These are phyloP conservation scores for Pterostichus niger DNA, from an alignment of 2,888 invertebrate genomes.

Conservation along the genomic window DNA sequence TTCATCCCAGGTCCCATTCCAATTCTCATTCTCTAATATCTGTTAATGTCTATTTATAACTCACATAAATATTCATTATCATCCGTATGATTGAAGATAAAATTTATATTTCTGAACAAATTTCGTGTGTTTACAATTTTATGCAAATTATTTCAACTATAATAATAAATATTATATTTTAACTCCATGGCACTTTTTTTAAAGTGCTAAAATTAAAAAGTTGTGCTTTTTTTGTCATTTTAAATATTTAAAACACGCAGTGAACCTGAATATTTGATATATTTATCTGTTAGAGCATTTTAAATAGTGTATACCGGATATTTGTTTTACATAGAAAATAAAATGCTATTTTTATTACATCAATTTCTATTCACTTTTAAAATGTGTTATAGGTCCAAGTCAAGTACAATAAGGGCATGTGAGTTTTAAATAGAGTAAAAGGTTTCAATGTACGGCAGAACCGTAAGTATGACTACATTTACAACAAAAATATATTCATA, in stretches of 20 bases:
- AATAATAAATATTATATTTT: slow-evolving; percentile 58
- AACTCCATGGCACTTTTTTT: slow-evolving; percentile 32
- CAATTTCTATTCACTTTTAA: slow-evolving; percentile 7
- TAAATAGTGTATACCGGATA: slow-evolving; percentile 31
- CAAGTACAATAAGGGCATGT: too few species aligned
- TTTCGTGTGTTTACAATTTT: slow-evolving; percentile 54
- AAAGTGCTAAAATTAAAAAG: not conserved
- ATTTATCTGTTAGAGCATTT: slow-evolving; percentile 2
- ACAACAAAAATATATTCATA: too few species aligned
- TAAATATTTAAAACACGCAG: slow-evolving; percentile 5
- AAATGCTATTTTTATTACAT: slow-evolving; percentile 41
- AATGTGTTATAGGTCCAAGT: not conserved
- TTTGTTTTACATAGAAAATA: slow-evolving; percentile 37
- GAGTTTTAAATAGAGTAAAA: too few species aligned
- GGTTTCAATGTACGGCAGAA: too few species aligned
- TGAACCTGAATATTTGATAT: slow-evolving; percentile 18
- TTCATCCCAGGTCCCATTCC: too few species aligned
- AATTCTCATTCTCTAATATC: not conserved
- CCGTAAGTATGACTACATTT: too few species aligned
- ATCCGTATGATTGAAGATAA: slow-evolving; percentile 56
- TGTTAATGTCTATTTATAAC: slow-evolving; percentile 4
- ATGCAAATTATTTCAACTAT: slow-evolving; percentile 60
- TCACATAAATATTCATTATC: slow-evolving; percentile 50
- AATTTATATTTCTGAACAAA: slow-evolving; percentile 61
- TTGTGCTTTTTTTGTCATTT: not conserved